Conservation (phyloP, 2,113 vertebrate genomes). For the Pungitius pungitius region DNA sequence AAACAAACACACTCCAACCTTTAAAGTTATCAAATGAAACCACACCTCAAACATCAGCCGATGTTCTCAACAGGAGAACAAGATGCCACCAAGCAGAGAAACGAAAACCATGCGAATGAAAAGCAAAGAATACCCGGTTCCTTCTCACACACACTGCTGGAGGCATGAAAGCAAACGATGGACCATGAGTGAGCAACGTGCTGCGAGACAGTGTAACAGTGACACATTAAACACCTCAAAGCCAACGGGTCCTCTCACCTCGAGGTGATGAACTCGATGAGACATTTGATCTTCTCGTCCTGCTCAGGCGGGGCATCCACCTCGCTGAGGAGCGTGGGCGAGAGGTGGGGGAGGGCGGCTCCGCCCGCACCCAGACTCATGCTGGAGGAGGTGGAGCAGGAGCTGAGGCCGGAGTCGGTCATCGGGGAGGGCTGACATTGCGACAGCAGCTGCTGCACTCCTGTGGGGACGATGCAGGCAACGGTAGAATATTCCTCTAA, state of each 20-base stretch:
- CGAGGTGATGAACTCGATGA: slow-evolving; percentile 98
- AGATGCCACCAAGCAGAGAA: slow-evolving; percentile 36
- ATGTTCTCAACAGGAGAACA: slow-evolving; percentile 12
- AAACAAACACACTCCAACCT: background rate
- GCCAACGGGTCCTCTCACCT: slow-evolving; percentile 81
- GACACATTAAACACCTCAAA: background rate
- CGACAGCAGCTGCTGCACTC: slow-evolving; percentile 88
- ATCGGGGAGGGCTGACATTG: slow-evolving; percentile 97
- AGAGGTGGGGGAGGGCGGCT: slow-evolving; percentile 87
- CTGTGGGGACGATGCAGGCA: slow-evolving; percentile 62
- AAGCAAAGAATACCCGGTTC: slow-evolving; percentile 70
- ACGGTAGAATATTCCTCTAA: background rate
- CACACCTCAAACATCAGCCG: slow-evolving; percentile 8
- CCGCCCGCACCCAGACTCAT: slow-evolving; percentile 89
- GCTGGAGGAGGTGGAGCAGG: slow-evolving; percentile 98
- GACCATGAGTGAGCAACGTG: slow-evolving; percentile 35
- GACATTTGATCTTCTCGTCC: slow-evolving; percentile 94
- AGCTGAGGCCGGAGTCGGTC: slow-evolving; percentile 99
- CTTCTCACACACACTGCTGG: slow-evolving; percentile 74
- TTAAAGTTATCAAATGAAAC: background rate
- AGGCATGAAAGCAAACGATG: slow-evolving; percentile 71
- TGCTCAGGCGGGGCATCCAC: slow-evolving; percentile 92
- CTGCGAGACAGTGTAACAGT: background rate
- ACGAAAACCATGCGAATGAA: slow-evolving; percentile 71
- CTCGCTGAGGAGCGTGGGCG: slow-evolving; percentile 89